Evolutionary conservation across 1,140 invertebrate genomes (phyloP).

Genomic region (Oreohelix idahoensis): DNA sequence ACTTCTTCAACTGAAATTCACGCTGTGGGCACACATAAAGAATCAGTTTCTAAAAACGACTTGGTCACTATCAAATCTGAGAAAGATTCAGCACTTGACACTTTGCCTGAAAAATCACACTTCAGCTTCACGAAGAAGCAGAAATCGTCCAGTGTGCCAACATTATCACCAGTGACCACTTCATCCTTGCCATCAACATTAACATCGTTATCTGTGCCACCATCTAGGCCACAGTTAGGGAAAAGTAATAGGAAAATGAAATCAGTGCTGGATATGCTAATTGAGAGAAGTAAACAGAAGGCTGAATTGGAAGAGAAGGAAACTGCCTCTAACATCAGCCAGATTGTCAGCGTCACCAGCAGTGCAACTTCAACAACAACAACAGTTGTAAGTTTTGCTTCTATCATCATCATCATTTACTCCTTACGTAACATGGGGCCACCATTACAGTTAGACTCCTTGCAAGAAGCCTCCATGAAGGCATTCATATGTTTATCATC

Average conservation of each 20-base stretch:
- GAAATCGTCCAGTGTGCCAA: background rate
- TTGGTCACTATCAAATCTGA: background rate
- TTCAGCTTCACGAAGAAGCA: conserved; percentile 1
- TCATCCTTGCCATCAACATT: too few relatives aligned
- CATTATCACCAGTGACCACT: background rate
- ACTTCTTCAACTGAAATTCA: conserved; percentile 16
- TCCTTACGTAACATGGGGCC: too few relatives aligned
- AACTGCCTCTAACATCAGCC: background rate
- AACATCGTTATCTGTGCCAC: too few relatives aligned
- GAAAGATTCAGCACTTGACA: conserved; percentile 2
- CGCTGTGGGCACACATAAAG: background rate
- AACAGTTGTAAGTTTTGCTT: conserved; percentile 22
- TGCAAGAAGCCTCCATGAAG: too few relatives aligned
- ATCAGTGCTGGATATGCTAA: conserved; percentile 36
- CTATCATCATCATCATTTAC: too few relatives aligned
- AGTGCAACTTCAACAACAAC: conserved; percentile 26
- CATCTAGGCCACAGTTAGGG: too few relatives aligned
- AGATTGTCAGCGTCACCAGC: background rate
- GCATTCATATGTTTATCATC: too few relatives aligned
- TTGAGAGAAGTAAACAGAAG: conserved; percentile 1
- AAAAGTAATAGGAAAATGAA: conserved; percentile 24
- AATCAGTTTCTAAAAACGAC: too few relatives aligned
- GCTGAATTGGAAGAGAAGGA: background rate
- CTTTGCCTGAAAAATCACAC: conserved; percentile 21
- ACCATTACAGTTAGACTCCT: too few relatives aligned